Evolutionary conservation across 2,113 vertebrate species (phyloP), one percentile per base, ranked within the genome.

Genomic region (Tapirus terrestris): DNA sequence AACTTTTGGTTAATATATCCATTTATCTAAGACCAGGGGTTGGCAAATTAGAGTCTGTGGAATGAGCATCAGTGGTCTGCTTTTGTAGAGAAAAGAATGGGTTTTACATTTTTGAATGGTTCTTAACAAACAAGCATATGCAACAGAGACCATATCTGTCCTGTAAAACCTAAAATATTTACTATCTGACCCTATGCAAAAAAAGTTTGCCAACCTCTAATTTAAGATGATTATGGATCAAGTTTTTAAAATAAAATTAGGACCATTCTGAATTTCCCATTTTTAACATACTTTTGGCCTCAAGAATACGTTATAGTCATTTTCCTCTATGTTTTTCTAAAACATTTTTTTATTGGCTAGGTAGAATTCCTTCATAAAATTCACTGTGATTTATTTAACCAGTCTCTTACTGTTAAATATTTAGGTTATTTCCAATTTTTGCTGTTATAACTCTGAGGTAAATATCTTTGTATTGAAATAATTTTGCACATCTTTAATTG

Each of bases 191-290:
- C 51, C 51, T 53, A 53, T 53, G 51, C 51, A 53, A 13, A 53
- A 53, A 53, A 25, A 23, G 3, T 81, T 80, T 63, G 29, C 53
- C 83, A 87, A 51, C 1, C 3, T 31, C 20, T n/a, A 21, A 72
- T 36, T 70, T 63, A 84, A 33, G 39, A 79, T 63, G 25, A 86
- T 17, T 65, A 3, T 10, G 43, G 14, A 21, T 31, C 53, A 94
- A 53, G 12, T 63, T 93, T 96, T 72, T 60, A 43, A 89, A 86
- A 75, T n/a, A 86, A 96, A 86, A 91, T 81, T 39, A 27, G 6
- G 5, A 9, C 18, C 31, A 29, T 91, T 17, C 36, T 94, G 25
- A 63, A 39, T 18, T 90, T 61, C 56, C 25, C 58, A 21, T 61
- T n/a, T 75, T 48, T 61, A 68, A 61, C 6, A 61, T 27, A 43